These are phyloP conservation scores for Apis dorsata DNA, from an alignment of 1,140 invertebrate species.

Conservation along the genomic window DNA sequence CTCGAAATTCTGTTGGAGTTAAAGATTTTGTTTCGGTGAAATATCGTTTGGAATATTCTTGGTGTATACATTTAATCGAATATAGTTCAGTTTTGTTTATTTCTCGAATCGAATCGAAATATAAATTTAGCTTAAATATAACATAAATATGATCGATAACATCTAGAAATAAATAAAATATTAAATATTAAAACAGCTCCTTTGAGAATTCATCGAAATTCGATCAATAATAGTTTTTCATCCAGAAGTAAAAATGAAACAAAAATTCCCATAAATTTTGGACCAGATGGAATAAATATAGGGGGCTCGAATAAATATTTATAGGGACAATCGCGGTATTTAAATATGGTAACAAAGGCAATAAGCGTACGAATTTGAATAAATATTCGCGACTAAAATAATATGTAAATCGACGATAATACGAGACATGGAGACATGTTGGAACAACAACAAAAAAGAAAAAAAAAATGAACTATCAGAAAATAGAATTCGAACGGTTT, in stretches of 20 bases:
- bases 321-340: not conserved
- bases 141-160: too few species aligned
- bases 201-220: too few species aligned
- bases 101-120: too few species aligned
- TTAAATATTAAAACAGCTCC: too few species aligned
- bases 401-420: constrained; percentile 15
- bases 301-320: not conserved
- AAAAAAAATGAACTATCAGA: not conserved
- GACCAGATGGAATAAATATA: not conserved
- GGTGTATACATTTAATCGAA: too few species aligned
- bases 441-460: not conserved
- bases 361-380: constrained; percentile 5
- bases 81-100: too few species aligned
- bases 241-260: too few species aligned
- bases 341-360: not conserved
- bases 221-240: too few species aligned
- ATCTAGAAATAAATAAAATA: too few species aligned
- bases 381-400: not conserved
- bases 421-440: not conserved
- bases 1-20: not conserved
- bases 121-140: too few species aligned
- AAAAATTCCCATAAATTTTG: not conserved
- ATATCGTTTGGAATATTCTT: not conserved
- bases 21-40: not conserved
- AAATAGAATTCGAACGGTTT: not conserved